A percentile compares a stretch with the other conserved stretches of the same genome.
These are phyloP conservation scores for Ephydatia muelleri DNA, from an alignment of 37 sponge, comb jelly and placozoan genomes.

Conservation along the genomic window DNA sequence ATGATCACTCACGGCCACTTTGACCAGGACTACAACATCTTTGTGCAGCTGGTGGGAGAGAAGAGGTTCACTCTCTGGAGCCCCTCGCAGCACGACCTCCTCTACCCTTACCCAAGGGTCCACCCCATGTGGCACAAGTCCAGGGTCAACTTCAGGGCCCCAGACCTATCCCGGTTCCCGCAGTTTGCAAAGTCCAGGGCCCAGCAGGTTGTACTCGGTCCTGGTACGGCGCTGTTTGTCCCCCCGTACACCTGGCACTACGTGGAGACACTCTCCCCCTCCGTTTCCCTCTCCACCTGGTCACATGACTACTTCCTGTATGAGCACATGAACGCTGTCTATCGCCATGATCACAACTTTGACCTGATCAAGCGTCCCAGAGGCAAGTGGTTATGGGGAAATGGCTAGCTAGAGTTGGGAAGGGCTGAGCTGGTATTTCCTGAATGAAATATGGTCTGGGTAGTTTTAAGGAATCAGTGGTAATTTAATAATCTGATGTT, in stretches of 20 bases:
- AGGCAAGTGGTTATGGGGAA: no score
- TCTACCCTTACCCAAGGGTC: conserved; percentile 81
- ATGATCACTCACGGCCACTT: conserved; percentile 92
- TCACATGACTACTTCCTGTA: conserved; percentile 89
- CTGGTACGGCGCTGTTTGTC: conserved; percentile 84
- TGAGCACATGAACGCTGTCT: conserved; percentile 91
- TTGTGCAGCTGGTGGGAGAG: conserved; percentile 79
- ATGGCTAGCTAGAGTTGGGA: no score
- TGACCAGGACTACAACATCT: conserved; percentile 91
- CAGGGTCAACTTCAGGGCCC: conserved; percentile 61
- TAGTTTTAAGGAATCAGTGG: no score
- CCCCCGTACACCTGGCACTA: conserved; percentile 95
- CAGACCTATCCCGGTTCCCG: conserved; percentile 59
- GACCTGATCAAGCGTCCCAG: conserved; percentile 62
- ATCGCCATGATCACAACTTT: conserved; percentile 93
- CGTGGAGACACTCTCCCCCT: conserved; percentile 82
- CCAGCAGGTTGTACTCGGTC: conserved; percentile 63
- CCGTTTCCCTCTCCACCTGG: conserved; percentile 90
- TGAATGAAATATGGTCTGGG: no score
- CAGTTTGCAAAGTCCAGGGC: conserved; percentile 66
- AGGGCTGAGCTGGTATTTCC: no score
- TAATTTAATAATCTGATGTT: no score
- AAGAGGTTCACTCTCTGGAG: conserved; percentile 89
- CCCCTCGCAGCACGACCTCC: conserved; percentile 70
- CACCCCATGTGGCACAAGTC: conserved; percentile 98